These are phyloP conservation scores for Onychorhynchus coronatus DNA, from an alignment of 2,113 vertebrate genomes.

Conservation along the genomic window DNA sequence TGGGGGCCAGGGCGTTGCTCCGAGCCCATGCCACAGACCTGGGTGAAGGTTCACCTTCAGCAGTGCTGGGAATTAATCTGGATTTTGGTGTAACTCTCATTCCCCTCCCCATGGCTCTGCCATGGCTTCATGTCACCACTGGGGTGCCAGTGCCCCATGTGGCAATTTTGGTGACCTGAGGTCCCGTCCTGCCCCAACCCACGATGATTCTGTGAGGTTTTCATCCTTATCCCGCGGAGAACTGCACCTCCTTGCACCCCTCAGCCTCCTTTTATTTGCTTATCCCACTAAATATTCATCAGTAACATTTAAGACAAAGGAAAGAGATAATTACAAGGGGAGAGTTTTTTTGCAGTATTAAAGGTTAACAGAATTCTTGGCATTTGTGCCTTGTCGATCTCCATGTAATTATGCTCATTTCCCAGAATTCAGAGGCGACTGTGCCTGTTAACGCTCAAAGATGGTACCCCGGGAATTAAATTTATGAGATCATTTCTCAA, in stretches of 20 bases:
- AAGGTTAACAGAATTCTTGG: conserved; percentile 85
- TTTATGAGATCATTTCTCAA: conserved; percentile 78
- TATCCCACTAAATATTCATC: conserved; percentile 78
- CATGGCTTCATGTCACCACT: accelerated
- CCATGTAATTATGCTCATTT: conserved; percentile 82
- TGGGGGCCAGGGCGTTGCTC: accelerated
- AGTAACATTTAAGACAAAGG: conserved; percentile 83
- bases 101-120: not conserved
- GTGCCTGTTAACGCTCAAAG: conserved; percentile 72
- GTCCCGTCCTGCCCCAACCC: not conserved
- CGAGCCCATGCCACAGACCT: accelerated
- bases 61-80: not conserved
- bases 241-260: conserved; percentile 13
- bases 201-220: not conserved
- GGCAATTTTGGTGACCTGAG: not conserved
- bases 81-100: accelerated
- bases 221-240: not conserved
- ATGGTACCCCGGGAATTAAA: conserved; percentile 78
- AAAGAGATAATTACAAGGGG: conserved; percentile 80
- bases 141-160: accelerated
- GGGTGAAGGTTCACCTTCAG: not conserved
- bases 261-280: conserved; percentile 70
- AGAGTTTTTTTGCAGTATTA: conserved; percentile 78
- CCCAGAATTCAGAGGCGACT: conserved; percentile 79
- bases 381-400: conserved; percentile 83